A percentile compares a stretch with the other conserved stretches of the same genome.
These are phyloP conservation scores for Ophioderma brevispina DNA, from an alignment of 35 echinoderm and acorn worm genomes.

Conservation along the genomic window DNA sequence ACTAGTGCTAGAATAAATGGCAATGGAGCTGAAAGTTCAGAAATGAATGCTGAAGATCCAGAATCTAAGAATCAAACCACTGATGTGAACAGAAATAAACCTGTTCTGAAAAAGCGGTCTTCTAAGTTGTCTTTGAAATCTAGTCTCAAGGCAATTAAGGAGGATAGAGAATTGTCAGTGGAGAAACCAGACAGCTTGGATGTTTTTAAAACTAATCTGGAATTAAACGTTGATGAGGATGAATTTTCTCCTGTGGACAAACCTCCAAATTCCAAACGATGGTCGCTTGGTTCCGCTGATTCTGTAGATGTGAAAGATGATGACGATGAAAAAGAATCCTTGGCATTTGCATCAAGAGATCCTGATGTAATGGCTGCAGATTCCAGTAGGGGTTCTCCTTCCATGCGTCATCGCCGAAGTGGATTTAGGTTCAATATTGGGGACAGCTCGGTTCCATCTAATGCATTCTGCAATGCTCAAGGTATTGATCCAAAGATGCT, in stretches of 20 bases:
- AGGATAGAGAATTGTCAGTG: conserved; percentile 19
- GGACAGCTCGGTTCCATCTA: background rate
- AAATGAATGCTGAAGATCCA: background rate
- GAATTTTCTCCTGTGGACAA: background rate
- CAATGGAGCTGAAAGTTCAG: background rate
- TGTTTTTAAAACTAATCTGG: background rate
- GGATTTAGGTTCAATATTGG: conserved; percentile 41
- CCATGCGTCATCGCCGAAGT: background rate
- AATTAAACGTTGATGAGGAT: background rate
- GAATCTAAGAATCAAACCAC: background rate
- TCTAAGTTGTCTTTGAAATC: background rate
- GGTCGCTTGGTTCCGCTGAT: conserved; percentile 61
- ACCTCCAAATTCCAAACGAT: background rate
- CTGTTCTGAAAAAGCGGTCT: background rate
- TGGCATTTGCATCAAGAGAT: conserved; percentile 3
- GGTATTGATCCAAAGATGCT: conserved; percentile 53
- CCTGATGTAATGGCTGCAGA: conserved; percentile 73
- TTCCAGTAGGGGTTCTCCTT: background rate
- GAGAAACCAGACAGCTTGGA: background rate
- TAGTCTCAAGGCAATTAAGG: background rate
- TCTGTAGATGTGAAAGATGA: conserved; percentile 49
- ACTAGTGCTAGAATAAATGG: background rate
- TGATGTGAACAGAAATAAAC: background rate
- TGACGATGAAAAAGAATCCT: conserved; percentile 1
- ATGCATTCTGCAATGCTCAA: conserved; percentile 7